A percentile compares a stretch with the other conserved stretches of the same genome.
These are phyloP conservation scores for Phyllostomus hastatus DNA, from an alignment of 2,113 vertebrate species.

Conservation along the genomic window DNA sequence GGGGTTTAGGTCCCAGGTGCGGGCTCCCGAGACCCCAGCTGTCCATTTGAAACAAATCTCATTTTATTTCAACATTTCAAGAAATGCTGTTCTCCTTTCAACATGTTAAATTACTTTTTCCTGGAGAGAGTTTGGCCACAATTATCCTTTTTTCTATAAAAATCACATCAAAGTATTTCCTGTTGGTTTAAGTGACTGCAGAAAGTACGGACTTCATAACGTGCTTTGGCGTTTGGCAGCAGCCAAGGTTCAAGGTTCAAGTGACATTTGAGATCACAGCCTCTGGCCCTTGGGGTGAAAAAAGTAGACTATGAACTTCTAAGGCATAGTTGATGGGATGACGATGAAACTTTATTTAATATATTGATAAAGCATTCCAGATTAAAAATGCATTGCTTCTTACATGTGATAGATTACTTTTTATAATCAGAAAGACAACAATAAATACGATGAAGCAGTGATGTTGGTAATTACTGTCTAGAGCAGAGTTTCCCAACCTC, in stretches of 20 bases:
- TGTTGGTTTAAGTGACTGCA: neutral
- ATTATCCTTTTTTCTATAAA: neutral
- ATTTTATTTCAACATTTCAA: neutral
- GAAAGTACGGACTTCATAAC: neutral
- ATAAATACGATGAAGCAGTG: neutral
- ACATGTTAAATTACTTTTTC: neutral
- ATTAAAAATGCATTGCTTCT: neutral
- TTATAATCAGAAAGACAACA: neutral
- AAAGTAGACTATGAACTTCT: slow-evolving; percentile 6
- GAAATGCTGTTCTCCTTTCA: neutral
- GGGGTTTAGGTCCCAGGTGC: neutral
- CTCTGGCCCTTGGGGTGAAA: neutral
- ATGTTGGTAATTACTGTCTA: neutral
- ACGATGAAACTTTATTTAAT: neutral
- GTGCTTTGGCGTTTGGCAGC: neutral
- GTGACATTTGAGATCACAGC: neutral
- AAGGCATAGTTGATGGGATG: neutral
- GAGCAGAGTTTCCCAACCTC: neutral
- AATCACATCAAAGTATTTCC: neutral
- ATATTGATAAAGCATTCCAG: neutral
- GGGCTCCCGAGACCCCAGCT: neutral
- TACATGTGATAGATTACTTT: neutral
- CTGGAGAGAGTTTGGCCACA: neutral
- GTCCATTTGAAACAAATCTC: neutral
- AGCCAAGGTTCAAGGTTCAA: neutral